Conservation (phyloP, 2,113 vertebrate genomes). For the Cyrtonyx montezumae region DNA sequence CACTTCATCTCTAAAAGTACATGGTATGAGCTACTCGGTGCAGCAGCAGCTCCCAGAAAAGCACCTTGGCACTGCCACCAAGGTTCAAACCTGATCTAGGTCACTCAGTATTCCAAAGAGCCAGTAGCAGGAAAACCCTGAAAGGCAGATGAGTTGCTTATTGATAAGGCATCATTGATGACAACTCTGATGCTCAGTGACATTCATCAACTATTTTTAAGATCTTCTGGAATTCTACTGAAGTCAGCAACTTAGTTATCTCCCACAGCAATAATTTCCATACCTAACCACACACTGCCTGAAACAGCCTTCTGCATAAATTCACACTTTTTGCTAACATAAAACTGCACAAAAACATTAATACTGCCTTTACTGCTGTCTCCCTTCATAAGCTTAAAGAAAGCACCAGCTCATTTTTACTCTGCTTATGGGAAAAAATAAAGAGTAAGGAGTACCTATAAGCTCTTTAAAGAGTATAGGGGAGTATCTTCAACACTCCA, state of each 20-base stretch:
- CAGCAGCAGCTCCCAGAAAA: not conserved
- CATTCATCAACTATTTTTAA: not conserved
- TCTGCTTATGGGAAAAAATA: not conserved
- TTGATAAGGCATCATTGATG: not conserved
- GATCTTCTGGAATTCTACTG: not conserved
- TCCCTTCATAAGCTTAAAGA: not conserved
- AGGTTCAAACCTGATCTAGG: not conserved
- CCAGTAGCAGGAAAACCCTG: not conserved
- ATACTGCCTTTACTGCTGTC: not conserved
- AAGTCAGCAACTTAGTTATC: not conserved
- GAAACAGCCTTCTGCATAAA: not conserved
- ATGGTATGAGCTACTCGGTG: fast-evolving
- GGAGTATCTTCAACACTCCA: no score
- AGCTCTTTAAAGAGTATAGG: not conserved
- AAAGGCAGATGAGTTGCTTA: not conserved
- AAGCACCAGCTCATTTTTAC: not conserved
- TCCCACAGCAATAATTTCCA: not conserved
- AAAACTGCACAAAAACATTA: not conserved
- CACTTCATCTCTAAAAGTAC: not conserved
- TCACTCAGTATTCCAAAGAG: not conserved
- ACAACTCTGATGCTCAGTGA: not conserved
- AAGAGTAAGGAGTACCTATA: not conserved
- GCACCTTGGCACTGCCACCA: not conserved
- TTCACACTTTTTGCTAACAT: not conserved
- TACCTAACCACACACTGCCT: not conserved